Conservation (phyloP, 2,888 invertebrate genomes). For the Drosophila rellima region DNA sequence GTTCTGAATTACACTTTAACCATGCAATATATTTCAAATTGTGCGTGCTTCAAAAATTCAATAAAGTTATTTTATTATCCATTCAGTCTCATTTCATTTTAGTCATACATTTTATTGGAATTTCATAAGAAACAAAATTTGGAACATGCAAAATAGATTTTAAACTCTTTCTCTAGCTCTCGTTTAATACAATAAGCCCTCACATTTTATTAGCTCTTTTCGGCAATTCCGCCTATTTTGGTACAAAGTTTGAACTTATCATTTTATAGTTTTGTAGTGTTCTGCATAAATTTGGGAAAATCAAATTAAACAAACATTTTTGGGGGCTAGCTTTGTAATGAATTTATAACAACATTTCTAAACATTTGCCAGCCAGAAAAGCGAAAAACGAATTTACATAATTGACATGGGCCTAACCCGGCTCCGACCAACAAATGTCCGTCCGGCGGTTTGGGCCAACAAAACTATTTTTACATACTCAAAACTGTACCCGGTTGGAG, state of each 20-base stretch:
- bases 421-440: slow-evolving; percentile 15
- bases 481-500: slow-evolving; percentile 10
- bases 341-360: slow-evolving; percentile 74
- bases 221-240: slow-evolving; percentile 13
- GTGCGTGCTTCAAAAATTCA: neutral
- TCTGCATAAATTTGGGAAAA: slow-evolving; percentile 62
- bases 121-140: slow-evolving; percentile 1
- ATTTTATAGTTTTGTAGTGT: slow-evolving; percentile 58
- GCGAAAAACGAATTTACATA: slow-evolving; percentile 73
- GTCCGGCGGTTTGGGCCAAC: slow-evolving; percentile 3
- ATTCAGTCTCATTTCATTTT: neutral
- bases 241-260: slow-evolving; percentile 54
- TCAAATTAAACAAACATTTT: slow-evolving; percentile 68
- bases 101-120: neutral
- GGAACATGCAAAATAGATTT: neutral
- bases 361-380: slow-evolving; percentile 65
- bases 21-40: neutral
- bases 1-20: neutral
- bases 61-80: too few relatives aligned
- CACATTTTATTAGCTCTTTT: slow-evolving; percentile 41
- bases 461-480: slow-evolving; percentile 54
- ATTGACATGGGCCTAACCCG: slow-evolving; percentile 63
- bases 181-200: slow-evolving; percentile 22
- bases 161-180: neutral
- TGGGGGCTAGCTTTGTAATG: slow-evolving; percentile 59